A percentile compares a stretch with the other conserved stretches of the same genome.
Conservation (phyloP, 2,113 vertebrate species). For the Podilymbus podiceps region DNA sequence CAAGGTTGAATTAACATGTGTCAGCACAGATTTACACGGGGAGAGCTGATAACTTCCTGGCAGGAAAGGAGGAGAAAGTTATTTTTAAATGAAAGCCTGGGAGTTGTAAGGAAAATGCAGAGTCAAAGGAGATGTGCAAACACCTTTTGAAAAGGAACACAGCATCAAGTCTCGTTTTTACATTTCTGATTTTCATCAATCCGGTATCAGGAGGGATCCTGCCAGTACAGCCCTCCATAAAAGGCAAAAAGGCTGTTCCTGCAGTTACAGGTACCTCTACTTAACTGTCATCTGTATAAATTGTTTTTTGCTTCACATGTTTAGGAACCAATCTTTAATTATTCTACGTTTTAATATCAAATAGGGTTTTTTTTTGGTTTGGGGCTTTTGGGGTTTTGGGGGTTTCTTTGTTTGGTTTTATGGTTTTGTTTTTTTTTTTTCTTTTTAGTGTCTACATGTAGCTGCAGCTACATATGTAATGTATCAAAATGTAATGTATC, state of each 20-base stretch:
- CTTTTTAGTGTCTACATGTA: not conserved
- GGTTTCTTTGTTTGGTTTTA: no score
- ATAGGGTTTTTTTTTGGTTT: not conserved
- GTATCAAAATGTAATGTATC: no score
- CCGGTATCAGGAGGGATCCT: not conserved
- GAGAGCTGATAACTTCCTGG: conserved; percentile 30
- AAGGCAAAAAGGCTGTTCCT: not conserved
- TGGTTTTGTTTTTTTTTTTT: not conserved
- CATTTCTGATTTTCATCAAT: not conserved
- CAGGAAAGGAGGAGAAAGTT: not conserved
- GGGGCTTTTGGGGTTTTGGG: no score
- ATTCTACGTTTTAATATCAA: not conserved
- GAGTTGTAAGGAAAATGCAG: not conserved
- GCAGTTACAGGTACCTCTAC: not conserved
- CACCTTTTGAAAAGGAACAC: not conserved
- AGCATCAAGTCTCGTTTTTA: not conserved
- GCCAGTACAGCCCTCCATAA: not conserved
- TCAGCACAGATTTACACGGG: conserved; percentile 46
- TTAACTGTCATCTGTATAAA: not conserved
- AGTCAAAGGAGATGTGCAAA: not conserved
- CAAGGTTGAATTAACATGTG: conserved; percentile 55
- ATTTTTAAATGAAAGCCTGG: conserved; percentile 14
- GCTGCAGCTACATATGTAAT: not conserved
- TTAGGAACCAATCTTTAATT: not conserved
- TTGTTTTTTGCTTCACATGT: not conserved